A percentile compares a stretch with the other conserved stretches of the same genome.
These are phyloP conservation scores for Busseola fusca DNA, from an alignment of 2,888 invertebrate genomes.

Conservation along the genomic window DNA sequence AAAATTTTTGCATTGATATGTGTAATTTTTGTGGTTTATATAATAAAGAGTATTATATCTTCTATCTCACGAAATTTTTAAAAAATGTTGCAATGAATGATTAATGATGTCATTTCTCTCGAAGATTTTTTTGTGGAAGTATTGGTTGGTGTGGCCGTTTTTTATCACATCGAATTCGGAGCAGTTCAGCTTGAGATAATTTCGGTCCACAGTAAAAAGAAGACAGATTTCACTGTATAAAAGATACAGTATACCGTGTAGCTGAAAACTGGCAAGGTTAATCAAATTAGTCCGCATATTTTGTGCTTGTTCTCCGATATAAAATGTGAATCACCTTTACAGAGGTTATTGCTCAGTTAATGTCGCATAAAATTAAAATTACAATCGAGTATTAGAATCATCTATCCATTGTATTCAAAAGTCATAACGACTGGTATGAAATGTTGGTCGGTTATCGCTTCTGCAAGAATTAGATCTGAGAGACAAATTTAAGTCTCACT, in stretches of 20 bases:
- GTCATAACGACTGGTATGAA: constrained; percentile 29
- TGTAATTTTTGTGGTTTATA: not conserved
- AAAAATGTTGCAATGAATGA: not conserved
- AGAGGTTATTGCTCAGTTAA: constrained; percentile 64
- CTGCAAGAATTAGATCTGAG: constrained; percentile 21
- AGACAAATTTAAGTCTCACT: not conserved
- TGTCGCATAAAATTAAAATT: constrained; percentile 62
- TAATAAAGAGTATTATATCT: not conserved
- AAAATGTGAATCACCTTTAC: constrained; percentile 63
- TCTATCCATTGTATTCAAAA: constrained; percentile 61
- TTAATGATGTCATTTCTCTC: constrained; percentile 33
- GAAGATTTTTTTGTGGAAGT: constrained; percentile 23
- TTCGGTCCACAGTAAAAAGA: constrained; percentile 17
- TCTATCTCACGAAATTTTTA: constrained; percentile 2
- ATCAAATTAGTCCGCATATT: constrained; percentile 71
- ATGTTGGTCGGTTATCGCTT: constrained; percentile 29
- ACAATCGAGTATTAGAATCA: constrained; percentile 55
- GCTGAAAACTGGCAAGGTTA: constrained; percentile 71
- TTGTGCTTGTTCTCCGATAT: constrained; percentile 53
- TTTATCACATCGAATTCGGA: constrained; percentile 24
- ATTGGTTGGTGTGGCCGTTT: constrained; percentile 26
- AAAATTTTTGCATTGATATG: not conserved
- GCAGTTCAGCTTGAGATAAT: constrained; percentile 24
- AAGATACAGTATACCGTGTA: constrained; percentile 26
- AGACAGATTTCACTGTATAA: constrained; percentile 16